Conservation (phyloP, 2,113 vertebrate genomes). For the Columbina picui region DNA sequence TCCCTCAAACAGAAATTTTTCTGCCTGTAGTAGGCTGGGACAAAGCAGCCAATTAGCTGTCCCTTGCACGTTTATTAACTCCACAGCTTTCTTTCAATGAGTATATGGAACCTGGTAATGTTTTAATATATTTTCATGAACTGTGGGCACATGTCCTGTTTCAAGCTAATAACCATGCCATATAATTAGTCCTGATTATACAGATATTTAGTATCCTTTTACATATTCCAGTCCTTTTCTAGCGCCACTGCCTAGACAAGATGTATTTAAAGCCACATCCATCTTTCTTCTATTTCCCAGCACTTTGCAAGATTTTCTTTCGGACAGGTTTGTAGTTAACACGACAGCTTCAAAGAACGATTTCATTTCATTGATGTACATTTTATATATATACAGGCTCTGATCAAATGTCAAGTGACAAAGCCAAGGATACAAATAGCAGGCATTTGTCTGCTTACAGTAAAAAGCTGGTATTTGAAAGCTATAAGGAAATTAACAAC, state of each 20-base stretch:
- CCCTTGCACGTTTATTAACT: conserved; percentile 55
- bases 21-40: conserved; percentile 33
- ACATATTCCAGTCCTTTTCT: conserved; percentile 32
- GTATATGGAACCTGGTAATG: conserved; percentile 37
- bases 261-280: conserved; percentile 40
- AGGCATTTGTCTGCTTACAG: not conserved
- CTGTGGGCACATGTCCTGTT: conserved; percentile 62
- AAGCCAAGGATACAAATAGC: conserved; percentile 5
- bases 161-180: conserved; percentile 54
- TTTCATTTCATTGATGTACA: not conserved
- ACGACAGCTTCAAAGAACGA: not conserved
- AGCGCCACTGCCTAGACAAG: not conserved
- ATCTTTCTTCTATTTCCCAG: conserved; percentile 15
- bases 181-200: conserved; percentile 67
- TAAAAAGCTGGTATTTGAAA: not conserved
- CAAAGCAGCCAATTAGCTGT: conserved; percentile 62
- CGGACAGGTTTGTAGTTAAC: not conserved
- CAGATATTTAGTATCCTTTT: conserved; percentile 62
- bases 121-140: conserved; percentile 66
- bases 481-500: conserved; percentile 26
- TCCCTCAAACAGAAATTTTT: conserved; percentile 33
- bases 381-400: not conserved
- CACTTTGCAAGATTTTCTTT: not conserved
- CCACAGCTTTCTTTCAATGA: conserved; percentile 40
- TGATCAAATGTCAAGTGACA: conserved; percentile 23